Evolutionary conservation across 2,797 vertebrate species (phyloP).

Genomic region (Enteromius paludinosus): DNA sequence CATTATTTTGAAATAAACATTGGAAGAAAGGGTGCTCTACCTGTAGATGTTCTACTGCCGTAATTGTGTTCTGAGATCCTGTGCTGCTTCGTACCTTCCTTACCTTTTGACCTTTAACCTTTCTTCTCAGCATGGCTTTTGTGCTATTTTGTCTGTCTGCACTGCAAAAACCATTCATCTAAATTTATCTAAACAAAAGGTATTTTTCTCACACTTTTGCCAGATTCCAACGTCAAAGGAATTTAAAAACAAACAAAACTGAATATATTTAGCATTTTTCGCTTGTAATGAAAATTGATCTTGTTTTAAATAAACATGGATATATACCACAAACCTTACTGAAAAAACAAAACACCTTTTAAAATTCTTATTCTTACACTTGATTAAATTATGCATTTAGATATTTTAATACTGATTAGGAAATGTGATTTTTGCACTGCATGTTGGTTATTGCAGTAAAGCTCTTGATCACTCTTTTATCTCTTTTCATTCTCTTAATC

Average conservation of each 20-base stretch:
- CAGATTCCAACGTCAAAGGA: no score
- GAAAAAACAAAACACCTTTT: no score
- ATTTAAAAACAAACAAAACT: neutral
- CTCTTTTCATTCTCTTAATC: neutral
- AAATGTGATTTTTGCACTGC: neutral
- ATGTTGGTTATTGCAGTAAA: neutral
- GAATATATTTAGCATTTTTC: neutral
- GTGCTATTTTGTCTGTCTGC: neutral
- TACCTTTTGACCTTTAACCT: conserved; percentile 39
- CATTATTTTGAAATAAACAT: no score
- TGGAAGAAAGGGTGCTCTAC: neutral
- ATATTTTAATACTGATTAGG: neutral
- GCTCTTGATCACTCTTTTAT: neutral
- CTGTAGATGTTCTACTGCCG: conserved; percentile 69
- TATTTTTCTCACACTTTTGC: neutral
- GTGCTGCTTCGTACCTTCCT: conserved; percentile 58
- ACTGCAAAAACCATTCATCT: neutral
- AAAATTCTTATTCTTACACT: neutral
- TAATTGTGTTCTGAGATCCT: conserved; percentile 15
- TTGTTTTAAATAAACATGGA: neutral
- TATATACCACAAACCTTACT: neutral
- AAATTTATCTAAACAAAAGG: neutral
- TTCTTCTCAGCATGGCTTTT: conserved; percentile 8
- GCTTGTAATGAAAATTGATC: neutral
- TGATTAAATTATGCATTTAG: neutral